A percentile compares a stretch with the other conserved stretches of the same genome.
Conservation (phyloP, 2,797 vertebrate genomes). For the Tenualosa thibaudeaui region DNA sequence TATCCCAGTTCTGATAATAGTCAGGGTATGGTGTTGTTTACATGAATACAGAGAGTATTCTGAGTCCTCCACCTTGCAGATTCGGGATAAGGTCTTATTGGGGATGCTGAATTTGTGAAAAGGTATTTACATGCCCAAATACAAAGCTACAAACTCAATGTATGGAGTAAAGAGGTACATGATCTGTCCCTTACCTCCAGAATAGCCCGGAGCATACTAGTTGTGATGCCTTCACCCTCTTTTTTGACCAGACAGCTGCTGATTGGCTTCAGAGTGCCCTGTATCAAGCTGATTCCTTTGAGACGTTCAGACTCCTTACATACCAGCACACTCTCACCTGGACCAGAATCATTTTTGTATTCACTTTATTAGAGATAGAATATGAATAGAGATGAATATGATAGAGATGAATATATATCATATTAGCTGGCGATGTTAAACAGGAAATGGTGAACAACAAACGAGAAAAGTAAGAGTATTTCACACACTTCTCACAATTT, state of each 20-base stretch:
- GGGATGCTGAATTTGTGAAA: too few species aligned
- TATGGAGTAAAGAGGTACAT: too few species aligned
- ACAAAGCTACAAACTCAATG: too few species aligned
- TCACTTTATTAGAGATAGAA: too few species aligned
- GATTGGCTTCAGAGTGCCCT: constrained; percentile 86
- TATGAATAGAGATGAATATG: neutral
- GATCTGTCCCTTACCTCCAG: constrained; percentile 79
- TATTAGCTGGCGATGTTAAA: neutral
- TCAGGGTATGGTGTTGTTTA: too few species aligned
- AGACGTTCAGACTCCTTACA: constrained; percentile 90
- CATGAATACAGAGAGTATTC: too few species aligned
- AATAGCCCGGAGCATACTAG: constrained; percentile 94
- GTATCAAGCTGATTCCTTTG: constrained; percentile 86
- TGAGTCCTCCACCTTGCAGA: too few species aligned
- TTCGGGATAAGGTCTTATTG: too few species aligned
- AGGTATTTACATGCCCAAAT: too few species aligned
- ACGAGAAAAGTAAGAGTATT: neutral
- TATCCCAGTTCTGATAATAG: too few species aligned
- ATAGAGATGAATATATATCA: too few species aligned
- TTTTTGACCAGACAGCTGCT: constrained; percentile 85
- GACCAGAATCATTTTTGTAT: neutral
- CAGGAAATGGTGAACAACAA: neutral
- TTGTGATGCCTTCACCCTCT: constrained; percentile 85
- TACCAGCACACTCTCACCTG: constrained; percentile 93
- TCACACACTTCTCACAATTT: too few species aligned